phyloP scores from a whole-genome alignment of 2,888 invertebrate species.

The Eristalis arbustorum region DNA sequence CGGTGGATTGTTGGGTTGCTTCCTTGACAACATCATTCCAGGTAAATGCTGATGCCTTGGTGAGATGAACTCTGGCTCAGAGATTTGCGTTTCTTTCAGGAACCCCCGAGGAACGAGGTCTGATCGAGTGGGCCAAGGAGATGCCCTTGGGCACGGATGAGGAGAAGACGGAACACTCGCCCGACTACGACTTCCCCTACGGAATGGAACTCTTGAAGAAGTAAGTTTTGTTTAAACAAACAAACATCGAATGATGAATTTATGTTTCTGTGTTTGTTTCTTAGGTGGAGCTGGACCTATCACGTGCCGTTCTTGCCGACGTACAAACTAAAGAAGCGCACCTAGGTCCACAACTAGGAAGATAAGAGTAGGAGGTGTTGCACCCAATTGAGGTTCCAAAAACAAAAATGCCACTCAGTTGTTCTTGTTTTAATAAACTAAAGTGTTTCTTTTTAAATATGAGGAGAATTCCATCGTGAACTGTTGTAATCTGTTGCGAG shows the following conservation, averaged over 20 bases:
- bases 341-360: constrained; percentile 43
- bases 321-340: constrained; percentile 80
- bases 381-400: background rate
- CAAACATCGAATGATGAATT: background rate
- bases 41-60: constrained; percentile 80
- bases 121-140: constrained; percentile 87
- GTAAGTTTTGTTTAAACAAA: constrained; percentile 79
- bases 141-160: constrained; percentile 83
- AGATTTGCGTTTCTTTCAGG: constrained; percentile 78
- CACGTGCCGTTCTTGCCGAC: constrained; percentile 88
- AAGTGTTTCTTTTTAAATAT: background rate
- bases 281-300: constrained; percentile 85
- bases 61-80: background rate
- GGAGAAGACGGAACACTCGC: constrained; percentile 81
- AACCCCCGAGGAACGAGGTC: constrained; percentile 86
- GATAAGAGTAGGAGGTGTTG: background rate
- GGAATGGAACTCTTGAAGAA: constrained; percentile 85
- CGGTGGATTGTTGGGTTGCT: constrained; percentile 86
- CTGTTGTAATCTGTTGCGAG: too few species aligned
- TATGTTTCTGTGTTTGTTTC: background rate
- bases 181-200: constrained; percentile 86
- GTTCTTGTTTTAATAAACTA: background rate
- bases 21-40: constrained; percentile 88
- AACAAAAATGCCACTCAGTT: background rate
- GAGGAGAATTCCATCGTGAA: too few species aligned